Conservation (phyloP, 2,113 vertebrate species). For the Hippocampus guttulatus region DNA sequence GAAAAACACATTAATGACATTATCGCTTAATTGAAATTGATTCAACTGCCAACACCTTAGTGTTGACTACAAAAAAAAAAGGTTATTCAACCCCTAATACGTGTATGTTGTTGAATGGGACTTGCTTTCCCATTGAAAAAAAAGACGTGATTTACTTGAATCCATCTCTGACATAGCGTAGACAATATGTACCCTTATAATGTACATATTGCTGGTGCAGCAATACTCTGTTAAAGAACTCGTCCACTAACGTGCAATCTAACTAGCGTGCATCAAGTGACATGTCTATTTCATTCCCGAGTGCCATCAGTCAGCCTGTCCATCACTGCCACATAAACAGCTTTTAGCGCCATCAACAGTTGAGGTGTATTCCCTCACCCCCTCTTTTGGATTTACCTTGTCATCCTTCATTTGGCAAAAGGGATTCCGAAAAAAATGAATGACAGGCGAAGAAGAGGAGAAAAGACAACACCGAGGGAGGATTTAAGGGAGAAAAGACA, state of each 20-base stretch:
- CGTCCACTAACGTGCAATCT: conserved; percentile 18
- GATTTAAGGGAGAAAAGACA: conserved; percentile 45
- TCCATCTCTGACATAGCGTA: too few species aligned
- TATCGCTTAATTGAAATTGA: too few species aligned
- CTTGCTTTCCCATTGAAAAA: too few species aligned
- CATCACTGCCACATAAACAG: conserved; percentile 51
- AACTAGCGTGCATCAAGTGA: conserved; percentile 25
- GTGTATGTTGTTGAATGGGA: too few species aligned
- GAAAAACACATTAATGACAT: too few species aligned
- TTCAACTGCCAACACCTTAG: too few species aligned
- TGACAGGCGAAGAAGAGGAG: conserved; percentile 53
- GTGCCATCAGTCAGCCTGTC: conserved; percentile 43
- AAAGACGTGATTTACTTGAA: background rate
- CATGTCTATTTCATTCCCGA: conserved; percentile 39
- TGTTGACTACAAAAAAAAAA: too few species aligned
- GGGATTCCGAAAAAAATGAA: conserved; percentile 46
- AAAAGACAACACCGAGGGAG: conserved; percentile 44
- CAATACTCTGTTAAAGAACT: background rate
- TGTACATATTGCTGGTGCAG: background rate
- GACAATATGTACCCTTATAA: too few species aligned
- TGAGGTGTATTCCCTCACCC: conserved; percentile 38
- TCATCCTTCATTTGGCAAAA: conserved; percentile 56
- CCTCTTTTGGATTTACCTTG: conserved; percentile 47
- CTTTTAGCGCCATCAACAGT: conserved; percentile 57
- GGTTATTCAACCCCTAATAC: too few species aligned